These are phyloP conservation scores for Ara ararauna DNA, from an alignment of 2,797 vertebrate genomes.

Conservation along the genomic window DNA sequence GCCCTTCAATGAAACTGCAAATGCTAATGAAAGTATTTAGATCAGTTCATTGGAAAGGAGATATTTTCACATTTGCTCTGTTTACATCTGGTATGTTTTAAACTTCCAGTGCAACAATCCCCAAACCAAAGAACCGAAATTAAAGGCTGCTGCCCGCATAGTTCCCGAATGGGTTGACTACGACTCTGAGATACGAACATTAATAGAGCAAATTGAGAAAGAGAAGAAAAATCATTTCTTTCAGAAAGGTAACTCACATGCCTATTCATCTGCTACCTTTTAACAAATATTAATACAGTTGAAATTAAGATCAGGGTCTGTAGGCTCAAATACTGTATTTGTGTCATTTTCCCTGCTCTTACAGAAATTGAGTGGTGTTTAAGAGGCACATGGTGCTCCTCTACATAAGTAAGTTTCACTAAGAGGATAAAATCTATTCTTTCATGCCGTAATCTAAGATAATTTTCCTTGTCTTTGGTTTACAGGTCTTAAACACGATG, in stretches of 20 bases:
- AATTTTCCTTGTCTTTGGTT: not conserved
- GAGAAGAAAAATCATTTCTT: constrained; percentile 52
- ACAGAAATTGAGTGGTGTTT: not conserved
- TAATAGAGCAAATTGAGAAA: constrained; percentile 80
- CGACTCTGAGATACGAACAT: constrained; percentile 87
- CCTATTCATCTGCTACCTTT: not conserved
- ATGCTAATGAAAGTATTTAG: not conserved
- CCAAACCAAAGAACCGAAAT: constrained; percentile 97
- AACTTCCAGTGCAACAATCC: constrained; percentile 96
- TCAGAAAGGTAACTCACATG: constrained; percentile 32
- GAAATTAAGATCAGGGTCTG: not conserved
- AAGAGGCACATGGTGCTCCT: not conserved
- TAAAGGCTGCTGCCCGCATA: constrained; percentile 90
- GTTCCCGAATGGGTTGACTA: constrained; percentile 93
- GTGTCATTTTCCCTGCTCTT: not conserved
- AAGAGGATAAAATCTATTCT: not conserved
- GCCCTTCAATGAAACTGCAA: not conserved
- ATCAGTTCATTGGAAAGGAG: not conserved
- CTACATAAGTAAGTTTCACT: not conserved
- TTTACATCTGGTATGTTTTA: not conserved
- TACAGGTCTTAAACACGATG: constrained; percentile 85
- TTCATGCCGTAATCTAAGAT: not conserved
- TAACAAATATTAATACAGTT: not conserved
- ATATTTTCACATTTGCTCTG: not conserved
- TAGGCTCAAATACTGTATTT: not conserved